phyloP scores from a whole-genome alignment of 2,113 vertebrate genomes.

The Prolemur simus region DNA sequence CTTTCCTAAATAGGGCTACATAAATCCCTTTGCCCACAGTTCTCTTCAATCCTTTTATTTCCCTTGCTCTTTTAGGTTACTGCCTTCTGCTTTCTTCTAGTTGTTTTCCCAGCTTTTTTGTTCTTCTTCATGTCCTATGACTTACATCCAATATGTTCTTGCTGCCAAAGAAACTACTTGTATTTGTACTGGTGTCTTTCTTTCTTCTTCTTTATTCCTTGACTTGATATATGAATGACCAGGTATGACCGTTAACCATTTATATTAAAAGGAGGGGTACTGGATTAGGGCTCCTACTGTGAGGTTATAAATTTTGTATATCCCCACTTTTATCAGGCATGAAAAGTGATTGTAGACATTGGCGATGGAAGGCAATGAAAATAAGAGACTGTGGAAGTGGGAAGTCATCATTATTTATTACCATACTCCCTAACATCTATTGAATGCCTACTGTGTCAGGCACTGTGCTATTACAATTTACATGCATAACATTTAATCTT shows the following conservation, averaged over 20 bases:
- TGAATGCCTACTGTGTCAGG: background rate
- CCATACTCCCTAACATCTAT: background rate
- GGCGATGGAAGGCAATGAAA: background rate
- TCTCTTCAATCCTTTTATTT: constrained; percentile 41
- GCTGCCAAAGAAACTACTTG: background rate
- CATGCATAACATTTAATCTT: background rate
- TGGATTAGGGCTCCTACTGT: background rate
- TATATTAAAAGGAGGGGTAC: background rate
- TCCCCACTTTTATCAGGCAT: background rate
- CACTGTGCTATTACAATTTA: background rate
- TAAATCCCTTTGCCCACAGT: constrained; percentile 37
- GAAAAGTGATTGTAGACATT: background rate
- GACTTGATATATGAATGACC: background rate
- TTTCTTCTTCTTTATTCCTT: constrained; percentile 53
- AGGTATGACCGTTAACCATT: background rate
- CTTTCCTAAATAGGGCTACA: constrained; percentile 17
- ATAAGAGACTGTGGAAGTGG: background rate
- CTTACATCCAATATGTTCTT: constrained; percentile 34
- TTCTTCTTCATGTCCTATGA: constrained; percentile 1
- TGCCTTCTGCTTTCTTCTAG: constrained; percentile 39
- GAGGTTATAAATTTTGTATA: background rate
- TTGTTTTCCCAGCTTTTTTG: constrained; percentile 13
- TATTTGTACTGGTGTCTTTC: constrained; percentile 15
- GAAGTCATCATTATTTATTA: background rate
- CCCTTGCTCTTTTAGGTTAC: constrained; percentile 52